Evolutionary conservation across 2,797 vertebrate species (phyloP).

Genomic region (Acridotheres tristis): DNA sequence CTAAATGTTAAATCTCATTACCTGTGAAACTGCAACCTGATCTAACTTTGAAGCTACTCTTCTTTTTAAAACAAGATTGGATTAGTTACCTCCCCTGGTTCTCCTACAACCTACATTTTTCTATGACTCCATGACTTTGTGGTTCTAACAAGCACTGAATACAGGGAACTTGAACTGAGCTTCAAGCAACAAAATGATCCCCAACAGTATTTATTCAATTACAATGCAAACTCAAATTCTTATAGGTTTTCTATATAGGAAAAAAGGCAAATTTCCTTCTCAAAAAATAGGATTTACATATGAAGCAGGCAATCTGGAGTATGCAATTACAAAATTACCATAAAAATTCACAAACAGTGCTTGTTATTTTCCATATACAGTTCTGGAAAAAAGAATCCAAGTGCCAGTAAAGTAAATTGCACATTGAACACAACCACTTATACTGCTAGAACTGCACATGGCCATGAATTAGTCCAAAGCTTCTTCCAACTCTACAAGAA

Average conservation of each 20-base stretch:
- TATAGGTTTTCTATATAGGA: background rate
- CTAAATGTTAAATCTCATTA: background rate
- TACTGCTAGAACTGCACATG: background rate
- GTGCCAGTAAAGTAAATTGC: background rate
- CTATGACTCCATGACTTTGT: background rate
- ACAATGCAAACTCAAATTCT: background rate
- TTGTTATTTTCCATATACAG: background rate
- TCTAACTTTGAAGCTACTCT: background rate
- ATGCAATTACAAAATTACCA: background rate
- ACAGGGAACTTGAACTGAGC: background rate
- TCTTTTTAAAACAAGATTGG: background rate
- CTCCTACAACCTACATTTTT: background rate
- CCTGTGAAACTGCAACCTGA: background rate
- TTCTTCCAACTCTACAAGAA: background rate
- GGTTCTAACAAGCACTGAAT: background rate
- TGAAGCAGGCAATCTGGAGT: background rate
- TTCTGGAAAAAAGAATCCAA: background rate
- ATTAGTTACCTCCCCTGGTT: background rate
- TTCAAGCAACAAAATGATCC: background rate
- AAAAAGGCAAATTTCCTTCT: background rate
- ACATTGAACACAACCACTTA: background rate
- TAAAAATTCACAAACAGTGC: background rate
- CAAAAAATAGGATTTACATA: background rate
- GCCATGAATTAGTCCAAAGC: background rate
- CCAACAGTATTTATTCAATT: accelerated